phyloP scores from a whole-genome alignment of 2,113 vertebrate species.

The Lophotis ruficrista region DNA sequence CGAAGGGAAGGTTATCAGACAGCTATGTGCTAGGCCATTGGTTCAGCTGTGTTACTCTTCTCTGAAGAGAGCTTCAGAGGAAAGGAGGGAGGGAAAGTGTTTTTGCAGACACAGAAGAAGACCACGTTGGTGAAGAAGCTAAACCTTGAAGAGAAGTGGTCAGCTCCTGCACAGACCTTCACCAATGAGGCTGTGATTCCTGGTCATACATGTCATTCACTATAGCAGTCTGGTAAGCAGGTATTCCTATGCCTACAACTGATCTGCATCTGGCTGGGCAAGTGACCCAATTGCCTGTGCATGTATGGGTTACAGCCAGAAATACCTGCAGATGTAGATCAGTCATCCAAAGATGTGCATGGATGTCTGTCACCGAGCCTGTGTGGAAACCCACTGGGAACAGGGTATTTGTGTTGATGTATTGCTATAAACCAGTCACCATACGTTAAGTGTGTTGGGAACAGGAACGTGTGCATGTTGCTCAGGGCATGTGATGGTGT shows the following conservation, averaged over 20 bases:
- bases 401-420: background rate
- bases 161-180: background rate
- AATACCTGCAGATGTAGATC: background rate
- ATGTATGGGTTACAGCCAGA: background rate
- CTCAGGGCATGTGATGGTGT: background rate
- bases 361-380: background rate
- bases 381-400: background rate
- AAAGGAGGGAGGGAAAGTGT: background rate
- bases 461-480: background rate
- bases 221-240: background rate
- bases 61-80: background rate
- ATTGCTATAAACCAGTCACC: background rate
- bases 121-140: background rate
- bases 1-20: background rate
- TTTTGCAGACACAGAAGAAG: background rate
- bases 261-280: background rate
- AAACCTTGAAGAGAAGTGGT: background rate
- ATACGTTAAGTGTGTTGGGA: accelerated
- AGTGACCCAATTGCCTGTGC: background rate
- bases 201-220: background rate
- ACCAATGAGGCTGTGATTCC: background rate
- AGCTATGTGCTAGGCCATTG: background rate
- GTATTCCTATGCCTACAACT: background rate
- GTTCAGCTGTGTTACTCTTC: background rate
- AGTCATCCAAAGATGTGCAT: background rate